A percentile compares a stretch with the other conserved stretches of the same genome.
Conservation (phyloP, 2,113 vertebrate genomes). For the Butorides virescens region DNA sequence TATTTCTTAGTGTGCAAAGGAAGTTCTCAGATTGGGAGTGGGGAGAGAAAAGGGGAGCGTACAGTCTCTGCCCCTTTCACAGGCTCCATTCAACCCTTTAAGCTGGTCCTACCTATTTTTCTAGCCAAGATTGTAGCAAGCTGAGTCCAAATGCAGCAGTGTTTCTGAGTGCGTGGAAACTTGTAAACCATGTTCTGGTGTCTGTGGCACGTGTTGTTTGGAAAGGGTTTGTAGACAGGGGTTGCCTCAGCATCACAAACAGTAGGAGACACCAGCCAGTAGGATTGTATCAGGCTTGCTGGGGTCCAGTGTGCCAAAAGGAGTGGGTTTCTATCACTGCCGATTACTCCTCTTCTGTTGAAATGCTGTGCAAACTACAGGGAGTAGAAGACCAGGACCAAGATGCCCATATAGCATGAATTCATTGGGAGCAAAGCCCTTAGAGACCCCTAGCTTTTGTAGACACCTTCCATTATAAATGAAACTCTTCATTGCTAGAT, state of each 20-base stretch:
- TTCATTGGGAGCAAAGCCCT: not conserved
- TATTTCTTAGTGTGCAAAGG: not conserved
- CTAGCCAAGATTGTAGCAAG: not conserved
- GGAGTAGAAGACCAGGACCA: not conserved
- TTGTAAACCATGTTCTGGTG: not conserved
- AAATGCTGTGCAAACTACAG: not conserved
- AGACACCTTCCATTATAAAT: not conserved
- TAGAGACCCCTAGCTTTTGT: not conserved
- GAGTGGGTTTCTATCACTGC: not conserved
- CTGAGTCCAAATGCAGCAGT: fast-evolving
- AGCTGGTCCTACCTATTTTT: not conserved
- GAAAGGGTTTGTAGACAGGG: not conserved
- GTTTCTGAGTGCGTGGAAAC: not conserved
- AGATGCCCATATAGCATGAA: not conserved
- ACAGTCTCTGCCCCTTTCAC: not conserved
- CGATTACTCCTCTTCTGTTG: not conserved
- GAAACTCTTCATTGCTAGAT: not conserved
- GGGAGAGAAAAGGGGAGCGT: not conserved
- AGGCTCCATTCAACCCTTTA: not conserved
- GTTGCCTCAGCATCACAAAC: not conserved
- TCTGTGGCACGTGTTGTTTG: not conserved
- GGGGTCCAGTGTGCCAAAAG: not conserved
- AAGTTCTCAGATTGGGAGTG: not conserved
- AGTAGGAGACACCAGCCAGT: not conserved
- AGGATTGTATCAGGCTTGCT: not conserved